Evolutionary conservation across 2,113 vertebrate species (phyloP).

Genomic region (Cyanoramphus novaezelandiae): DNA sequence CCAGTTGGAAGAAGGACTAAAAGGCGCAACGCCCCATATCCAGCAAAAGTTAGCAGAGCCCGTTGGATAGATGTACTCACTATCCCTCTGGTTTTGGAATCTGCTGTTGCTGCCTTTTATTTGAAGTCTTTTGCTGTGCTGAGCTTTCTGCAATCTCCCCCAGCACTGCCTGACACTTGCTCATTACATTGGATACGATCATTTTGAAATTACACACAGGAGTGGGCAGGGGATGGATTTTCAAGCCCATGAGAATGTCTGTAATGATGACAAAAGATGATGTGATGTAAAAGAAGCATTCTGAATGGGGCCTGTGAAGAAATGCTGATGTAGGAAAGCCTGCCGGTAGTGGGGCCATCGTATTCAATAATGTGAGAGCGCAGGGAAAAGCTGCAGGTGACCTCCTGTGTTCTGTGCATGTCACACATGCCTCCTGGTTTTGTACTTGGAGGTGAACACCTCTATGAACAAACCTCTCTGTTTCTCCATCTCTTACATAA

Average conservation of each 20-base stretch:
- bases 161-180: background rate
- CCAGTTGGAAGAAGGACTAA: background rate
- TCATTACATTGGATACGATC: accelerated
- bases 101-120: background rate
- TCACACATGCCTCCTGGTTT: accelerated
- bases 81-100: accelerated
- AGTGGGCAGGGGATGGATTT: background rate
- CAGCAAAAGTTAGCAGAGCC: background rate
- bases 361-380: accelerated
- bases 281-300: background rate
- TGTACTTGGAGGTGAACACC: background rate
- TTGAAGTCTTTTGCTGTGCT: background rate
- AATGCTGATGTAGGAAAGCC: background rate
- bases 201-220: background rate
- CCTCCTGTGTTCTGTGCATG: background rate
- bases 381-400: background rate
- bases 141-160: background rate
- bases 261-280: background rate
- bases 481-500: background rate
- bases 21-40: accelerated
- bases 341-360: accelerated
- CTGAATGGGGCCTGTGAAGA: background rate
- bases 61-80: accelerated
- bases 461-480: background rate
- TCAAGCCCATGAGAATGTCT: background rate